phyloP scores from a whole-genome alignment of 92 coral and sea anemone species.

The Diadumene lineata region DNA sequence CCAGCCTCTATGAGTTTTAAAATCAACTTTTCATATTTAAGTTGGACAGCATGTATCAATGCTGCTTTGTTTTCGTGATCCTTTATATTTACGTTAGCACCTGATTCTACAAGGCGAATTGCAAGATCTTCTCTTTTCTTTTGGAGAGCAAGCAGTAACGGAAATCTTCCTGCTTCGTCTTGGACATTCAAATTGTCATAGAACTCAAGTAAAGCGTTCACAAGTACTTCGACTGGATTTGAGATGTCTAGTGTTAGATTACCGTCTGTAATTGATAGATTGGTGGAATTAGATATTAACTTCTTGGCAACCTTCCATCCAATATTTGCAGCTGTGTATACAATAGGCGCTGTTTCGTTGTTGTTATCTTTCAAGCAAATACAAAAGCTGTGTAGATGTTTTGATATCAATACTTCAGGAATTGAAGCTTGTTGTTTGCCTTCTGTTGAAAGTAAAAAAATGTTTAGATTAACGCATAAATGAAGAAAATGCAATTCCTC shows the following conservation, averaged over 20 bases:
- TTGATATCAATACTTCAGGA: no score
- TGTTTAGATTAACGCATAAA: no score
- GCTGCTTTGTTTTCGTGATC: background rate
- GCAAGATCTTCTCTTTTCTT: background rate
- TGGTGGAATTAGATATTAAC: background rate
- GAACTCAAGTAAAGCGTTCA: background rate
- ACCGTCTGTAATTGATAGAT: background rate
- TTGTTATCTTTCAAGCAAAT: no score
- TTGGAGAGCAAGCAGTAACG: background rate
- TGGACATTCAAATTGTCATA: background rate
- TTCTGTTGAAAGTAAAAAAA: no score
- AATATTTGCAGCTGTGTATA: background rate
- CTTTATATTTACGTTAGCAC: background rate
- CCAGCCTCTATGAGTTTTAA: background rate
- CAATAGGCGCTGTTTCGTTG: background rate
- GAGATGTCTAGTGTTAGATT: background rate
- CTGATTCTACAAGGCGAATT: background rate
- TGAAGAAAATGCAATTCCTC: no score
- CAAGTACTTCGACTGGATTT: background rate
- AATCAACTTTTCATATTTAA: background rate
- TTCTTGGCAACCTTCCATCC: background rate
- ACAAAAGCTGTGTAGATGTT: no score
- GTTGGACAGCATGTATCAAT: background rate
- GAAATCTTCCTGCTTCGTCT: background rate
- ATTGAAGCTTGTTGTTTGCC: no score